phyloP scores from a whole-genome alignment of 2,888 invertebrate species.

The Mythimna impura region DNA sequence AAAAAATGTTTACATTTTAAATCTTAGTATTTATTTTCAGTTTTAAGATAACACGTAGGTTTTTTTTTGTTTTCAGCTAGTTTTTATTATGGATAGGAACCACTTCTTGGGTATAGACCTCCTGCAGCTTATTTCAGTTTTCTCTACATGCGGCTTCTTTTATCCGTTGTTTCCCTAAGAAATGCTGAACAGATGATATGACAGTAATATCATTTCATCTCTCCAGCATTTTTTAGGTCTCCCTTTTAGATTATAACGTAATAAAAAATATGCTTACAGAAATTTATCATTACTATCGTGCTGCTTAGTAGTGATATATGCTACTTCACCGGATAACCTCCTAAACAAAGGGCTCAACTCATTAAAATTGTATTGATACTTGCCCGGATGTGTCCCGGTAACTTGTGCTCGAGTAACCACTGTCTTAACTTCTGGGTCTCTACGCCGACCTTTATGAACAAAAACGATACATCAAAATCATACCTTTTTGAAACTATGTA shows the following conservation, averaged over 20 bases:
- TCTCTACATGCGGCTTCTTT: too few species aligned
- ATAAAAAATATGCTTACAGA: not conserved
- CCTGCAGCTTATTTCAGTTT: too few species aligned
- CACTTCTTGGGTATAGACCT: too few species aligned
- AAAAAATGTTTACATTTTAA: not conserved
- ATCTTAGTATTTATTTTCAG: not conserved
- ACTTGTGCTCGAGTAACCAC: not conserved
- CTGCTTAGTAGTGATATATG: not conserved
- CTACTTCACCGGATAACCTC: not conserved
- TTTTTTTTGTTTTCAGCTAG: too few species aligned
- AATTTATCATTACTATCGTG: not conserved
- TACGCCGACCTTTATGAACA: not conserved
- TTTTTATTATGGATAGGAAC: too few species aligned
- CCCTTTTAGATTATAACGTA: too few species aligned
- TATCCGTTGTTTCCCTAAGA: too few species aligned
- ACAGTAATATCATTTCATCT: too few species aligned
- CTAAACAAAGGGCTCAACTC: not conserved
- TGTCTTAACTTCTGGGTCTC: not conserved
- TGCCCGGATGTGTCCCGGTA: not conserved
- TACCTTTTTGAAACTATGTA: not conserved
- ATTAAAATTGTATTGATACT: conserved; percentile 3
- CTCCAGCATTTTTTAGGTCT: too few species aligned
- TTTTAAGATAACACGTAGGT: not conserved
- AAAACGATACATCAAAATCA: not conserved
- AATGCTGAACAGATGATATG: too few species aligned